These are phyloP conservation scores for Micromys minutus DNA, from an alignment of 2,113 vertebrate genomes.

Conservation along the genomic window DNA sequence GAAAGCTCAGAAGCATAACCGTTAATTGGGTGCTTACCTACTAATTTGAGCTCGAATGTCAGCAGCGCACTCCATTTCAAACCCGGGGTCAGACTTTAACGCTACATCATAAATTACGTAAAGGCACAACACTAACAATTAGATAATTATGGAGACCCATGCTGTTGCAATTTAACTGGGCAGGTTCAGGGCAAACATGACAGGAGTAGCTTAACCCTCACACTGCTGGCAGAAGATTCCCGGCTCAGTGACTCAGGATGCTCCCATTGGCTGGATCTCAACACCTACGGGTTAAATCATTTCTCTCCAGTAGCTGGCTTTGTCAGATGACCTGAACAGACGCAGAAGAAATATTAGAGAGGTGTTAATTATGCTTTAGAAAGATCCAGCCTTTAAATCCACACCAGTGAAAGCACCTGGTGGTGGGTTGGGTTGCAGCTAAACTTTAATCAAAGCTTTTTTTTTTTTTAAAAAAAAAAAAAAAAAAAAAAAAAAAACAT, in stretches of 20 bases:
- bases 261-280: constrained; percentile 64
- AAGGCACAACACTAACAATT: constrained; percentile 89
- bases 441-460: constrained; percentile 37
- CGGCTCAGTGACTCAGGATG: constrained; percentile 44
- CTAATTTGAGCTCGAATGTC: constrained; percentile 89
- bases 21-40: constrained; percentile 89
- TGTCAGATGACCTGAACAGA: constrained; percentile 68
- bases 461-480: background rate
- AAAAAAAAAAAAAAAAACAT: background rate
- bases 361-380: constrained; percentile 78
- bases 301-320: constrained; percentile 76
- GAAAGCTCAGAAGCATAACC: constrained; percentile 85
- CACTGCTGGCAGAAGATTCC: constrained; percentile 77
- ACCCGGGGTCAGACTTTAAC: constrained; percentile 88
- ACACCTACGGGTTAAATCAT: constrained; percentile 79
- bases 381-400: constrained; percentile 72
- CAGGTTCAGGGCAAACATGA: constrained; percentile 86
- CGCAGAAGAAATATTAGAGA: constrained; percentile 81
- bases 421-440: background rate
- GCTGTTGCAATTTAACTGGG: constrained; percentile 88
- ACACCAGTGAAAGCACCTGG: constrained; percentile 57
- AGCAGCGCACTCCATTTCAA: constrained; percentile 85
- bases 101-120: constrained; percentile 88
- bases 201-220: constrained; percentile 85
- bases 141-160: constrained; percentile 88